Percentiles rank a stretch among this genome's conserved stretches.
Evolutionary conservation across 2,797 vertebrate genomes (phyloP).

Genomic region (Craterocephalus amniculus): DNA sequence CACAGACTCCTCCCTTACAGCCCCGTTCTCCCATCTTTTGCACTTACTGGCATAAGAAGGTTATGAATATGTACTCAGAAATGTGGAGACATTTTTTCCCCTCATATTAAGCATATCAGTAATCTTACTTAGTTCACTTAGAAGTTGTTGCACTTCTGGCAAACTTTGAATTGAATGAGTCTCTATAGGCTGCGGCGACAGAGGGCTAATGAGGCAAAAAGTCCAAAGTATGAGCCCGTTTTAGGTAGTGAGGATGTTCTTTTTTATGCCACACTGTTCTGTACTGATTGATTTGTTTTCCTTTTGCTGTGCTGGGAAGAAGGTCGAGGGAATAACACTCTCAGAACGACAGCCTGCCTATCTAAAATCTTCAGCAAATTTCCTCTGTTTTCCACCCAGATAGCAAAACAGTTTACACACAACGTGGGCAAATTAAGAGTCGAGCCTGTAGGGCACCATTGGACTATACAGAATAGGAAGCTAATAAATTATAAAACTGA

Average conservation of each 20-base stretch:
- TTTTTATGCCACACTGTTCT: constrained; percentile 8
- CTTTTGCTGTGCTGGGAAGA: neutral
- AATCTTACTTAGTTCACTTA: constrained; percentile 2
- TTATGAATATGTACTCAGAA: neutral
- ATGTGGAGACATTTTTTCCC: neutral
- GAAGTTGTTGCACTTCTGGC: neutral
- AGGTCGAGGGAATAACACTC: neutral
- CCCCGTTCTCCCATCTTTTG: neutral
- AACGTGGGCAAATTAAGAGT: constrained; percentile 3
- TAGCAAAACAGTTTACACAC: neutral
- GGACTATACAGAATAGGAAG: constrained; percentile 12
- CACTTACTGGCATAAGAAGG: neutral
- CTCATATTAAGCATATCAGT: constrained; percentile 5
- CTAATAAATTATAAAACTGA: constrained; percentile 33
- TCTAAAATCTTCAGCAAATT: neutral
- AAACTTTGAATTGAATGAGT: constrained; percentile 2
- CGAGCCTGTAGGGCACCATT: constrained; percentile 5
- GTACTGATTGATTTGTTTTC: constrained; percentile 11
- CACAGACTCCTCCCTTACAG: constrained; percentile 6
- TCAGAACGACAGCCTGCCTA: neutral
- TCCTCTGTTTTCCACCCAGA: neutral
- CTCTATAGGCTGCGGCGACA: neutral
- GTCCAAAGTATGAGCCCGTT: neutral
- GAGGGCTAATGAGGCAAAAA: constrained; percentile 12
- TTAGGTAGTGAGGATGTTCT: constrained; percentile 4